A percentile compares a stretch with the other conserved stretches of the same genome.
Evolutionary conservation across 1,140 invertebrate species (phyloP).

Genomic region (Sinella curviseta): DNA sequence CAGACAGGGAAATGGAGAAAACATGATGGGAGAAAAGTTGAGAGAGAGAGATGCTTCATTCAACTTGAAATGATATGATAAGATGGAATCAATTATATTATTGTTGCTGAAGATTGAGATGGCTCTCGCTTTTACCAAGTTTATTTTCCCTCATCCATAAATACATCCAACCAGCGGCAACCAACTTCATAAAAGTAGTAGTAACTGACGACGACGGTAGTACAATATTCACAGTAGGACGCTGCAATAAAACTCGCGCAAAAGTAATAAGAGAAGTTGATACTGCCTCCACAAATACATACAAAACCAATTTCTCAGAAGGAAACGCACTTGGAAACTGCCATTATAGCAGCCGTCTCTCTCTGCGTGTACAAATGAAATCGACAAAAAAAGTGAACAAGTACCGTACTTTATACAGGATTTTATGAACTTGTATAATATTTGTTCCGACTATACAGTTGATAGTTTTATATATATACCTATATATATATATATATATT

Average conservation of each 20-base stretch:
- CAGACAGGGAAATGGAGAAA: not conserved
- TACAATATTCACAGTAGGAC: too few relatives aligned
- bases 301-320: not conserved
- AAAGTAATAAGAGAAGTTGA: too few relatives aligned
- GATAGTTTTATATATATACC: too few relatives aligned
- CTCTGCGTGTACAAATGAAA: too few relatives aligned
- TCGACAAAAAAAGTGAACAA: too few relatives aligned
- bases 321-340: not conserved
- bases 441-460: too few relatives aligned
- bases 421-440: too few relatives aligned
- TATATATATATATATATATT: too few relatives aligned
- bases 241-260: too few relatives aligned
- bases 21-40: not conserved
- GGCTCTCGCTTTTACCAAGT: not conserved
- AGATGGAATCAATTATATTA: not conserved
- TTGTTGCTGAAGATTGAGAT: not conserved
- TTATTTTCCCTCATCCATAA: not conserved
- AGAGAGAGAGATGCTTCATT: not conserved
- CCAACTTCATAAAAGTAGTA: not conserved
- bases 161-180: not conserved
- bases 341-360: too few relatives aligned
- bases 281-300: too few relatives aligned
- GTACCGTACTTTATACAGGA: too few relatives aligned
- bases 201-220: not conserved
- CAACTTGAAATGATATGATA: not conserved